These are phyloP conservation scores for Bombus impatiens DNA, from an alignment of 1,140 invertebrate species.

Conservation along the genomic window DNA sequence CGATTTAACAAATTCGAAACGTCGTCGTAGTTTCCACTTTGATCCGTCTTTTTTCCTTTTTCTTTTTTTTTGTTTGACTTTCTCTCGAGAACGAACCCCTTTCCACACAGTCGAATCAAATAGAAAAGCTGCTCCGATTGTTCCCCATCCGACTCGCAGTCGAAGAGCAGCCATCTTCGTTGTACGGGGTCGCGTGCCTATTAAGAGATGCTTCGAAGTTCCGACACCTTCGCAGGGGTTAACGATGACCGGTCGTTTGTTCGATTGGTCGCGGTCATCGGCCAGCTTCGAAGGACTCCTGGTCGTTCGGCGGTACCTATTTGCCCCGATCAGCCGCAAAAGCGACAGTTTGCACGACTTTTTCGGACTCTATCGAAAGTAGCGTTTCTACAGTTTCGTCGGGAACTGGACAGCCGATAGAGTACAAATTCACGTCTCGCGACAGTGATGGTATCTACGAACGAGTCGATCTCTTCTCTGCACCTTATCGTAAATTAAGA, in stretches of 20 bases:
- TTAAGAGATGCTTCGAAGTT: slow-evolving; percentile 56
- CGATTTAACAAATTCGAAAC: neutral
- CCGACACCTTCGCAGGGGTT: slow-evolving; percentile 61
- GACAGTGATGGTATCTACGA: neutral
- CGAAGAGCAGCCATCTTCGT: slow-evolving; percentile 48
- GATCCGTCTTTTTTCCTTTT: too few species aligned
- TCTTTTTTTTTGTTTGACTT: neutral
- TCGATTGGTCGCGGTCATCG: slow-evolving; percentile 76
- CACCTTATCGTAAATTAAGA: too few species aligned
- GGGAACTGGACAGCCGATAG: neutral
- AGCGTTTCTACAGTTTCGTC: neutral
- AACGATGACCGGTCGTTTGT: slow-evolving; percentile 74
- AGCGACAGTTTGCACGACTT: neutral
- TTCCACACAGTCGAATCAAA: neutral
- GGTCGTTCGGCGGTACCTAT: slow-evolving; percentile 47
- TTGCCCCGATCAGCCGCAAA: slow-evolving; percentile 51
- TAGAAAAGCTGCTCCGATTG: slow-evolving; percentile 27
- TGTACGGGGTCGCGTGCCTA: slow-evolving; percentile 67
- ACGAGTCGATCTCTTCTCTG: too few species aligned
- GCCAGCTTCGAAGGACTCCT: slow-evolving; percentile 72
- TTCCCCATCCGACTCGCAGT: slow-evolving; percentile 45
- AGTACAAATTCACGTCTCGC: neutral
- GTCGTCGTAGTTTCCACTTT: neutral
- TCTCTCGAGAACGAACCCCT: neutral
- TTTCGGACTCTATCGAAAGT: neutral